These are phyloP conservation scores for Hoplostethus atlanticus DNA, from an alignment of 2,797 vertebrate genomes.

Conservation along the genomic window DNA sequence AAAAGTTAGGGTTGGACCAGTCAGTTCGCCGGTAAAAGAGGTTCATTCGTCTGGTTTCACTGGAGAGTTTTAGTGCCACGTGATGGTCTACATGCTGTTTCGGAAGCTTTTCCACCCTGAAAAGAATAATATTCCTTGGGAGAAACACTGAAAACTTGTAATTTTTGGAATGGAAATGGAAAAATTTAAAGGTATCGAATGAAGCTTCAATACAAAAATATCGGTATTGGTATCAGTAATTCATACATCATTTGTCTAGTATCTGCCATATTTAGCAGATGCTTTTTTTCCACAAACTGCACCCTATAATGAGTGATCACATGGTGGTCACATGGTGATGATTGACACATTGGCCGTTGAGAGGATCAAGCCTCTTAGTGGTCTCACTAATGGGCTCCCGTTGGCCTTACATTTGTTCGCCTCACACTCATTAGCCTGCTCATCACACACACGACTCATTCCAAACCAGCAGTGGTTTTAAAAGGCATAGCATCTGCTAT, in stretches of 20 bases:
- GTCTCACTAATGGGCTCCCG: not conserved
- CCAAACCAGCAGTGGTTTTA: slow-evolving; percentile 33
- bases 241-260: not conserved
- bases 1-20: too few species aligned
- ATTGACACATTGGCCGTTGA: slow-evolving; percentile 2
- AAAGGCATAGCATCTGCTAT: not conserved
- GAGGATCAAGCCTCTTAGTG: not conserved
- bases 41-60: too few species aligned
- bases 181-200: too few species aligned
- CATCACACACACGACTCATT: slow-evolving; percentile 47
- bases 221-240: too few species aligned
- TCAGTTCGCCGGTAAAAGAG: too few species aligned
- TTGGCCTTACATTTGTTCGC: slow-evolving; percentile 40
- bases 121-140: too few species aligned
- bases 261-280: slow-evolving; percentile 24
- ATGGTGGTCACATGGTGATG: not conserved
- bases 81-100: too few species aligned
- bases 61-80: too few species aligned
- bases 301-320: slow-evolving; percentile 12
- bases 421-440: slow-evolving; percentile 47
- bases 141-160: too few species aligned
- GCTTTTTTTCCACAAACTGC: slow-evolving; percentile 25
- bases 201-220: not conserved
- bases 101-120: too few species aligned
- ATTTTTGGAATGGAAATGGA: too few species aligned